These are phyloP conservation scores for Eilema griseolum DNA, from an alignment of 2,888 invertebrate genomes.

Conservation along the genomic window DNA sequence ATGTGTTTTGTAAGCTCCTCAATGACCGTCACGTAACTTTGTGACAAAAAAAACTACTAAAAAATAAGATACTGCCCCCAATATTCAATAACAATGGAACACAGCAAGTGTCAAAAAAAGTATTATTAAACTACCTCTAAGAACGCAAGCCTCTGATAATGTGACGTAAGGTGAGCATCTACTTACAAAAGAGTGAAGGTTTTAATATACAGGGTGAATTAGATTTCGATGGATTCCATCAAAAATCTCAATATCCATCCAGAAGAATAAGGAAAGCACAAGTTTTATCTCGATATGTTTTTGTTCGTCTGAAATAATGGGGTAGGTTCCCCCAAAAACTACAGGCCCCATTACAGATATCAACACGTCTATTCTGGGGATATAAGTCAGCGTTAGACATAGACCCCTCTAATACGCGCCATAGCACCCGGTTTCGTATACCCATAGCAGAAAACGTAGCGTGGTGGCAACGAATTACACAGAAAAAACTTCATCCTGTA, in stretches of 20 bases:
- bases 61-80: not conserved
- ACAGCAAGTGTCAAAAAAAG: constrained; percentile 3
- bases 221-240: not conserved
- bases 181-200: constrained; percentile 2
- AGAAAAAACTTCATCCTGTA: not conserved
- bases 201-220: not conserved
- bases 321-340: not conserved
- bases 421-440: too few relatives aligned
- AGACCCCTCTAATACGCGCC: too few relatives aligned
- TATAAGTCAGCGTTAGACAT: not conserved
- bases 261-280: too few relatives aligned
- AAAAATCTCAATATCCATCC: not conserved
- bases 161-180: not conserved
- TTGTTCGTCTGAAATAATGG: too few relatives aligned
- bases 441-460: not conserved
- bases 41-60: not conserved
- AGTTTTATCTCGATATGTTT: too few relatives aligned
- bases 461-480: not conserved
- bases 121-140: not conserved
- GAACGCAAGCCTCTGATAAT: not conserved
- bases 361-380: not conserved
- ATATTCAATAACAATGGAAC: not conserved
- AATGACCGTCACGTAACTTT: not conserved
- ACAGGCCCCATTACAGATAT: too few relatives aligned
- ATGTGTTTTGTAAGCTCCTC: not conserved